Evolutionary conservation across 2,113 vertebrate genomes (phyloP).

Genomic region (Vulpes lagopus): DNA sequence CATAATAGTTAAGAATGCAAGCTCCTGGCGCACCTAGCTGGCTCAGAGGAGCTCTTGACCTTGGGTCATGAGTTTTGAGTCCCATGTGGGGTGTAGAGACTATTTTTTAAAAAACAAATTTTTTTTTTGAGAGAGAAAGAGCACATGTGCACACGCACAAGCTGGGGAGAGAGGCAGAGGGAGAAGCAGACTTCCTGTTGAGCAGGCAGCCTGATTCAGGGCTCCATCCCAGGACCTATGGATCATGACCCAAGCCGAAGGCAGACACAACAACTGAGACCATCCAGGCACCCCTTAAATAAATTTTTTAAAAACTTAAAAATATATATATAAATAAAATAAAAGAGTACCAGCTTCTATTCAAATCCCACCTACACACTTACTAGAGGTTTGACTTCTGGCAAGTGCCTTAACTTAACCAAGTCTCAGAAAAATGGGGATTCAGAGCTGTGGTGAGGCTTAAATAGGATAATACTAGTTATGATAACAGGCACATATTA

Average conservation of each 20-base stretch:
- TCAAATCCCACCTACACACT: background rate
- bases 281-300: no score
- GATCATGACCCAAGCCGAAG: no score
- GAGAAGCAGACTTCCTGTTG: no score
- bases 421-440: conserved; percentile 46
- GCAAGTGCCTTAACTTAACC: background rate
- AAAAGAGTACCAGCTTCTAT: background rate
- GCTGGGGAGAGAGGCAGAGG: background rate
- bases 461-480: conserved; percentile 26
- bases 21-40: background rate
- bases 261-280: no score
- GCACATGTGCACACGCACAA: background rate
- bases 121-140: no score
- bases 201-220: no score
- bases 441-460: background rate
- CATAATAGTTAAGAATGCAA: background rate
- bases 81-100: background rate
- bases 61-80: background rate
- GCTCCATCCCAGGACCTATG: no score
- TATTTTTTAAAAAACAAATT: background rate
- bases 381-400: background rate
- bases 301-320: background rate
- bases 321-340: no score
- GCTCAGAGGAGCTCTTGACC: background rate
- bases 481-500: background rate